Percentiles rank a stretch among this genome's conserved stretches.
Evolutionary conservation across 2,113 vertebrate species (phyloP).

Genomic region (Mastomys natalensis): DNA sequence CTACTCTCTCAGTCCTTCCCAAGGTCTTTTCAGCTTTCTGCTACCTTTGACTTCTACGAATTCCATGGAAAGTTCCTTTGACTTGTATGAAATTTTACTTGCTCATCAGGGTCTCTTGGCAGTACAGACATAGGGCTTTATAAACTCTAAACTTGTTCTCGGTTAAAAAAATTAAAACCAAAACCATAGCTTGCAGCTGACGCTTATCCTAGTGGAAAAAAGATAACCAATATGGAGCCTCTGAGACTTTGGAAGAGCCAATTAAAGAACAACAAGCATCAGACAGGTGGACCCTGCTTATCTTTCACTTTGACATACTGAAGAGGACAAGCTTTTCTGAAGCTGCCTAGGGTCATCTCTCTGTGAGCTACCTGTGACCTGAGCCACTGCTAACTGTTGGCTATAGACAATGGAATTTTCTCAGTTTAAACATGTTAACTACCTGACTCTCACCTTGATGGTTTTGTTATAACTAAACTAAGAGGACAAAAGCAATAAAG

Average conservation of each 20-base stretch:
- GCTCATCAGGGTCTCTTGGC: neutral
- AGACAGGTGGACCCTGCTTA: neutral
- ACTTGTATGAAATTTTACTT: neutral
- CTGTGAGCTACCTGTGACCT: neutral
- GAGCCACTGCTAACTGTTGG: neutral
- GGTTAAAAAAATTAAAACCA: neutral
- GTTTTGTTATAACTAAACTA: slow-evolving; percentile 8
- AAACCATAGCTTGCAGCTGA: neutral
- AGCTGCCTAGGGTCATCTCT: neutral
- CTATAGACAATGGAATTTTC: neutral
- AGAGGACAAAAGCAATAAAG: neutral
- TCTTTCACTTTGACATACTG: neutral
- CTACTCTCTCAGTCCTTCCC: neutral
- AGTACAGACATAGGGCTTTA: neutral
- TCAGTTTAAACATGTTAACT: neutral
- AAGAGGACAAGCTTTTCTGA: neutral
- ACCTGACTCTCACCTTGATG: neutral
- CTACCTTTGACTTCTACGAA: neutral
- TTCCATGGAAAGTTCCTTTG: neutral
- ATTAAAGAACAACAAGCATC: neutral
- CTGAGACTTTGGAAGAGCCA: neutral
- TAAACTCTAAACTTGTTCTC: neutral
- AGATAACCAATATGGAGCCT: neutral
- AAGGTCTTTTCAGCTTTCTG: neutral
- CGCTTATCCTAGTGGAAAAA: neutral